A percentile compares a stretch with the other conserved stretches of the same genome.
phyloP scores from a whole-genome alignment of 1,140 invertebrate genomes.

The Nephotettix cincticeps region DNA sequence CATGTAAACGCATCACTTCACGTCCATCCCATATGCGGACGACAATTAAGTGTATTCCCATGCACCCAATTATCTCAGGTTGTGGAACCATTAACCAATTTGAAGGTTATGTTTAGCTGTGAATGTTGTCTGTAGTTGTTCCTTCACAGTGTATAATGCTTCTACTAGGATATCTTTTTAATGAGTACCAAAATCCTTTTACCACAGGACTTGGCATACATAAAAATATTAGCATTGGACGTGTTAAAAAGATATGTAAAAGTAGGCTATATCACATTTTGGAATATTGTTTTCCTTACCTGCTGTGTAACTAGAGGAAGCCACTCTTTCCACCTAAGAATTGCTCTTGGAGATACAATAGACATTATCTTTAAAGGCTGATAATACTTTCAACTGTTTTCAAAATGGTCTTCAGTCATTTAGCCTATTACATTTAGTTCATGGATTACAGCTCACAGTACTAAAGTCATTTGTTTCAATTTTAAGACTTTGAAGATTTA shows the following conservation, averaged over 20 bases:
- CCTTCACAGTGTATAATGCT: not conserved
- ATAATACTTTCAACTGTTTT: too few species aligned
- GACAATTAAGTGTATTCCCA: too few species aligned
- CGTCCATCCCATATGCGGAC: too few species aligned
- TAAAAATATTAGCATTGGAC: not conserved
- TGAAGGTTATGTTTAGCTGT: too few species aligned
- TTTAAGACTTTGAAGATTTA: too few species aligned
- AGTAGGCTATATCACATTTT: conserved; percentile 8
- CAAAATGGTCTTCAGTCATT: too few species aligned
- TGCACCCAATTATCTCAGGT: too few species aligned
- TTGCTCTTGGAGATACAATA: conserved; percentile 34
- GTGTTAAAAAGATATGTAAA: not conserved
- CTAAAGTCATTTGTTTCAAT: too few species aligned
- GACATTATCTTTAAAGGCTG: conserved; percentile 29
- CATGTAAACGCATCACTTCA: too few species aligned
- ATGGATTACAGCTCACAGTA: too few species aligned
- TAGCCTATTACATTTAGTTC: too few species aligned
- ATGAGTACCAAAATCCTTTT: not conserved
- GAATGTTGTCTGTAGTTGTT: not conserved
- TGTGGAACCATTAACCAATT: too few species aligned
- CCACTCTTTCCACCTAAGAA: conserved; percentile 43
- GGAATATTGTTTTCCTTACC: conserved; percentile 30
- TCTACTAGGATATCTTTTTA: not conserved
- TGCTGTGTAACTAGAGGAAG: conserved; percentile 42
- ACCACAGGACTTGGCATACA: not conserved